phyloP scores from a whole-genome alignment of 2,113 vertebrate species.

The Corythornis cristatus region DNA sequence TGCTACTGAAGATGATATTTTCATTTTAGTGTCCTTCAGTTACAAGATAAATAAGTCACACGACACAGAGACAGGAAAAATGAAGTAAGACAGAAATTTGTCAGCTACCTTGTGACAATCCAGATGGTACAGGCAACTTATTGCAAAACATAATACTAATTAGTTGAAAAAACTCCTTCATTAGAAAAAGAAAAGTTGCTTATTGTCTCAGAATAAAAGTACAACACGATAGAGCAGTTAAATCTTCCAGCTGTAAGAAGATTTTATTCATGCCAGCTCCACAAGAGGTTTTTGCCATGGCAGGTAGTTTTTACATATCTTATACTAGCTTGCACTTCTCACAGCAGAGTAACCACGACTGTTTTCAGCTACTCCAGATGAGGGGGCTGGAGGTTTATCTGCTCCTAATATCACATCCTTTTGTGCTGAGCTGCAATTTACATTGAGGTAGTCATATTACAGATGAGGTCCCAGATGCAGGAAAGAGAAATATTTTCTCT shows the following conservation, averaged over 20 bases:
- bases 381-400: neutral
- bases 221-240: neutral
- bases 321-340: neutral
- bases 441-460: neutral
- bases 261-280: neutral
- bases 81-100: neutral
- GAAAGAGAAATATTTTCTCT: neutral
- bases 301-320: neutral
- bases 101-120: neutral
- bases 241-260: neutral
- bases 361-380: neutral
- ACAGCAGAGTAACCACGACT: neutral
- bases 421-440: neutral
- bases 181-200: neutral
- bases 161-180: neutral
- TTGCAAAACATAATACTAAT: neutral
- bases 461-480: neutral
- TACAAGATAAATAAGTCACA: neutral
- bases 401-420: neutral
- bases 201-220: neutral
- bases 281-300: neutral
- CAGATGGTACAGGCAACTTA: neutral
- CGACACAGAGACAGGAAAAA: neutral
- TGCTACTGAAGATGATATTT: neutral
- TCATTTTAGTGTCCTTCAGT: neutral